Base-by-base conservation (phyloP, 2,113 vertebrate species). In the Cheirogaleus medius region DNA sequence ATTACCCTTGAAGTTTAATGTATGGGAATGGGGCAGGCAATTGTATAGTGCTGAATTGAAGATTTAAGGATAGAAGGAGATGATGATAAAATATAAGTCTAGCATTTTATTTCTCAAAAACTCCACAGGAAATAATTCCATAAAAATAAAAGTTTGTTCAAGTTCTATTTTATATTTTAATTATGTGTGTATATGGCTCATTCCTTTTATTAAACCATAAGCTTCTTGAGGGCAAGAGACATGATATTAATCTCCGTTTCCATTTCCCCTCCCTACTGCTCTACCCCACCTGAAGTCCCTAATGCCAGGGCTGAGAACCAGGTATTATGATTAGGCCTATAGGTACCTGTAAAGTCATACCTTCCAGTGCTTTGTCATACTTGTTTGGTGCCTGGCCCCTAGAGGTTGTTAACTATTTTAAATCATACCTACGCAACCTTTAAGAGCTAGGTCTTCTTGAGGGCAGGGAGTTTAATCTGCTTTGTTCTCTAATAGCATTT, bases 1-100 rank as follows among this genome's bases (percentile, higher is more conserved):
- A 80, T 86, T 87, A 89, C 60, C 83, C 56, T 69, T 93, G 64
- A 92, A 96, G 80, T 97, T 96, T 91, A 94, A 94, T 88, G 25
- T 86, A 68, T 58, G 20, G 90, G 83, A 95, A 82, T 81, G 37
- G 37, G 25, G 63, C 21, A 63, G 34, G 34, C 2, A 7, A 88
- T 12, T 82, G 81, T 76, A 88, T 56, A 68, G 80, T 87, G 71
- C 34, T 66, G 86, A 91, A 77, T 1, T 39, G 47, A 97, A 94
- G 76, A 87, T 94, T 95, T 91, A 91, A 86, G 68, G 74, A 66
- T 64, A 74, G 76, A 81, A 95, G 68, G 63, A 71, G 12, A 84
- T 80, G 56, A 58, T 73, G n/a, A 77, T 4, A 92, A 76, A 96
- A 44, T 83, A 6, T 29, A 95, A 92, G n/a, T 87, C 63, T 56